These are phyloP conservation scores for Sarcophaga caerulescens DNA, from an alignment of 2,888 invertebrate genomes.

Conservation along the genomic window DNA sequence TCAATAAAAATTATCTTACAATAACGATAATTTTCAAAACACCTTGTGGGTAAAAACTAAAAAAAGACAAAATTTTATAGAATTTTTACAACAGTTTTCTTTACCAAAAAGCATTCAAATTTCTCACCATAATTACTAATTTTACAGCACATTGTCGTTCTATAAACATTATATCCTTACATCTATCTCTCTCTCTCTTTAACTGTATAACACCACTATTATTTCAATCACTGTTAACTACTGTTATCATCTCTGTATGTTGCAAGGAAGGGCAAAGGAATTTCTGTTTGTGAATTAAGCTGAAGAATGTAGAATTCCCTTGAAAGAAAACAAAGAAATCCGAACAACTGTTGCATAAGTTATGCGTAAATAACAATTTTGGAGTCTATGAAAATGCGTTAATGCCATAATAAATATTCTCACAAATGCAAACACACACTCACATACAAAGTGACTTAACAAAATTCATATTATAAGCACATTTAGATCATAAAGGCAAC, in stretches of 20 bases:
- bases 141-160: too few species aligned
- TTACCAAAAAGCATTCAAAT: too few species aligned
- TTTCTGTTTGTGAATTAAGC: not conserved
- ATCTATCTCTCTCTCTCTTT: too few species aligned
- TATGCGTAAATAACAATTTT: constrained; percentile 59
- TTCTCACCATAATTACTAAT: too few species aligned
- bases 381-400: constrained; percentile 64
- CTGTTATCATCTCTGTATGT: not conserved
- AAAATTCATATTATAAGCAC: constrained; percentile 19
- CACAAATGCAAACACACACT: not conserved
- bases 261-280: not conserved
- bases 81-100: too few species aligned
- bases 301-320: constrained; percentile 10
- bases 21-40: too few species aligned
- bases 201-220: not conserved
- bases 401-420: constrained; percentile 57
- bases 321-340: constrained; percentile 25
- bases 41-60: too few species aligned
- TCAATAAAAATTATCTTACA: too few species aligned
- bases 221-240: not conserved
- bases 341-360: constrained; percentile 65
- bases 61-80: too few species aligned
- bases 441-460: not conserved
- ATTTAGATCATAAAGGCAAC: not conserved
- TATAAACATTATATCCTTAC: too few species aligned